Base-by-base conservation (phyloP, 2,888 invertebrate genomes). In the Notocelia uddmanniana region DNA sequence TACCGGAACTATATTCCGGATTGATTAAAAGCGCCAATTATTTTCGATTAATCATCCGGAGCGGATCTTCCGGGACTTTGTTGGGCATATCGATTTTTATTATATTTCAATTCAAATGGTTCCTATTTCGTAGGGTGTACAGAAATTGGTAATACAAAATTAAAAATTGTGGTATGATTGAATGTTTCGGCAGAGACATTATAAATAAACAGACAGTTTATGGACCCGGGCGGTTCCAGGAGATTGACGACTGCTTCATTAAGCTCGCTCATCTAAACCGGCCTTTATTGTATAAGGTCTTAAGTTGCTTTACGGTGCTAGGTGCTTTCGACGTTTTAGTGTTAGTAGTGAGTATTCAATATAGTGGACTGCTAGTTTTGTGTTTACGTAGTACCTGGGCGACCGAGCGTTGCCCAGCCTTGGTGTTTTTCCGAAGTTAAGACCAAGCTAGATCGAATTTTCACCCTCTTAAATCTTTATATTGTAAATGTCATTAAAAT, bases 1-100 rank as follows among this genome's bases (percentile, higher is more conserved):
- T 23, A 62, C 60, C 68, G 60, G 69, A 55, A 62, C 55, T 45
- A 54, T 15, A 57, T 48, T 55, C 48, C 63, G 64, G 34, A 64
- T 70, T 70, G 64, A 70, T 70, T 58, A 70, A 70, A 63, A 58
- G 34, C 60, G 11, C 62, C 69, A 63, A 69, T 69, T 57, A 60
- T 69, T 69, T 68, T 45, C 55, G 45, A 69, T 69, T 55, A 48
- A 69, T 57, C n/a, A 18, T 41, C 69, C 62, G 55, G 45, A 31
- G 50, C 63, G 63, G 63, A 63, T 50, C 34, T 34, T 57, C 57
- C 62, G 58, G 9, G 64, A 26, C 48, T 58, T 23, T 34, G 55
- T 45, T 13, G 19, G 34, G 34, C 13, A 50, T 62, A 63, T 63
- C 52, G 52, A 26, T 57, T 57, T 69, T 62, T 69, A 54, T 54